Base-by-base conservation (phyloP, 1,140 invertebrate species). In the Drosophila punjabiensis region DNA sequence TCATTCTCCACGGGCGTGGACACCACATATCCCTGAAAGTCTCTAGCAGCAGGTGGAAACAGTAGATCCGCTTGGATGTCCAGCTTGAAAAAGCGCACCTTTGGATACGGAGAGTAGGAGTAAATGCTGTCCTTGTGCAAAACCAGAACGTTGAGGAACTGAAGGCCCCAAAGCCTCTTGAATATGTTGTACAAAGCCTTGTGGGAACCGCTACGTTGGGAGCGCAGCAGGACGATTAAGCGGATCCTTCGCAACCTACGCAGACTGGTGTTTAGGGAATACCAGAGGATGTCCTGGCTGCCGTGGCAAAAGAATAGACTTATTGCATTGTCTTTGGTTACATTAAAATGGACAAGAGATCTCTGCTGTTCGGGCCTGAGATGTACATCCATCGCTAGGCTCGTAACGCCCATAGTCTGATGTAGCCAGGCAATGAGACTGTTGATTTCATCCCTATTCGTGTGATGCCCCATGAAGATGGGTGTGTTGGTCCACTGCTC, bases 1-100 rank as follows among this genome's bases (percentile, higher is more conserved):
- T 92, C 90, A 45, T 91, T 91, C 24, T 92, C 83, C n/a, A 82
- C 84, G 8, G 84, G 83, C 0, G 90, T 92, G 14, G 84, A 79
- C 0, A 91, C 77, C 13, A 78, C 80, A 59, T 91, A 92, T 20
- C 83, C 83, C 2, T 50, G 58, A 16, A 88, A 58, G 64, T 92
- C 47, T 0, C 11, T 53, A 0, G 71, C 16, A 6, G 4, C 24
- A 3, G 41, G 30, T 1, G 79, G 70, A 68, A 92, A 91, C 1
- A 92, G 50, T 3, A 4, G 14, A 4, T 32, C 45, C 1, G 9
- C 9, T 18, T 61, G 24, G 10, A 61, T 13, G 7, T 70, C 11
- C 11, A 60, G 16, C 33, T 65, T 47, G 7, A 59, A 84, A 20
- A 64, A 83, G 2, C 45, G 53, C 37, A 92, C 9, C 2, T 14